phyloP scores from a whole-genome alignment of 1,140 invertebrate genomes.

The Pachypeltis micranthus region DNA sequence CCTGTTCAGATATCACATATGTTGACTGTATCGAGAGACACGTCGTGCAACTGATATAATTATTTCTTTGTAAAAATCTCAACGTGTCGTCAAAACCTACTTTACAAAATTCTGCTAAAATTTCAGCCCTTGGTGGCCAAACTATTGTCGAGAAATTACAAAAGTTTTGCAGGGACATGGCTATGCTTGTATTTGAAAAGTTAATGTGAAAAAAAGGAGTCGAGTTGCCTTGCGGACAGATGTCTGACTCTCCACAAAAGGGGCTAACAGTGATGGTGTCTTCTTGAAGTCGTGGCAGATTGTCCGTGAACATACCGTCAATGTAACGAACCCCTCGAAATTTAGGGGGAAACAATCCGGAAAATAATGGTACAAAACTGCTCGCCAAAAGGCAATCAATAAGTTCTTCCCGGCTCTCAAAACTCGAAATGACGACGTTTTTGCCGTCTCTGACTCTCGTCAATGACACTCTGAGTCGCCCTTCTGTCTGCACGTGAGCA shows the following conservation, averaged over 20 bases:
- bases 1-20: constrained; percentile 58
- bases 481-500: constrained; percentile 79
- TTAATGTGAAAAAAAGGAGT: constrained; percentile 81
- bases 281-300: constrained; percentile 84
- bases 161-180: constrained; percentile 82
- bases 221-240: constrained; percentile 84
- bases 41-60: constrained; percentile 71
- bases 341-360: constrained; percentile 79
- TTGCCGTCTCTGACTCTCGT: constrained; percentile 89
- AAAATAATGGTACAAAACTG: constrained; percentile 92
- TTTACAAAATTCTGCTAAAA: constrained; percentile 88
- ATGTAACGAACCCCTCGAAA: constrained; percentile 86
- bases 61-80: constrained; percentile 81
- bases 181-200: constrained; percentile 88
- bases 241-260: constrained; percentile 95
- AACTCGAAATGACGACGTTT: constrained; percentile 90
- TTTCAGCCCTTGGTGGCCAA: constrained; percentile 88
- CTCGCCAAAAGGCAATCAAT: constrained; percentile 86
- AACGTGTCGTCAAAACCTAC: constrained; percentile 96
- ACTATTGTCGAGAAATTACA: constrained; percentile 81
- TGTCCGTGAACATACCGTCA: constrained; percentile 94
- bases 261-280: constrained; percentile 95
- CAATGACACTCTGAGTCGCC: constrained; percentile 83
- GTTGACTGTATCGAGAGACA: constrained; percentile 73
- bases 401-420: constrained; percentile 80